These are phyloP conservation scores for Peromyscus attwateri DNA, from an alignment of 2,797 vertebrate genomes.

Conservation along the genomic window DNA sequence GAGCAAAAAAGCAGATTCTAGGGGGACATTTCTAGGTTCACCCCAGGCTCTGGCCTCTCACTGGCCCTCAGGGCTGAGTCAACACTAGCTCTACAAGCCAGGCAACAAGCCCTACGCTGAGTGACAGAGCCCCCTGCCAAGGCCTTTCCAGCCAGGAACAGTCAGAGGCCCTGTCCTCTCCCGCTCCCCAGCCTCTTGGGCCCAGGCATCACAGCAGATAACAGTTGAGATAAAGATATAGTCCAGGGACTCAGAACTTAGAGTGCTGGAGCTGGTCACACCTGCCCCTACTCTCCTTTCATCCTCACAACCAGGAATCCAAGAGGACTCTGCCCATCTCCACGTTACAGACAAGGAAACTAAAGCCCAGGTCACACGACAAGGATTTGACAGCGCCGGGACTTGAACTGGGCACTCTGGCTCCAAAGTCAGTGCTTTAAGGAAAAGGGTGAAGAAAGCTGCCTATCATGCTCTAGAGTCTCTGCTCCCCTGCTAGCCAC, in stretches of 20 bases:
- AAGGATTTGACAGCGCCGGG: background rate
- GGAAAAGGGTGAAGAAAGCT: background rate
- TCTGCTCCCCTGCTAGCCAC: background rate
- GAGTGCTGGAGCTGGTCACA: background rate
- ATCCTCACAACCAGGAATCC: background rate
- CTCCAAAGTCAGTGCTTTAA: background rate
- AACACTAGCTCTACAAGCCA: background rate
- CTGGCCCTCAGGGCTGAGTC: background rate
- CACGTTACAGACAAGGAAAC: background rate
- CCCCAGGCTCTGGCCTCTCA: background rate
- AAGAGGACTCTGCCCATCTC: background rate
- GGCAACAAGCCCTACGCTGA: background rate
- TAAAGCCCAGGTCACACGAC: background rate
- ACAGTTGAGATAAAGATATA: background rate
- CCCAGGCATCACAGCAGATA: background rate
- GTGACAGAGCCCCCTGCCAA: background rate
- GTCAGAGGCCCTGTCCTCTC: background rate
- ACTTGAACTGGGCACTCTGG: background rate
- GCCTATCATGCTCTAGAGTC: background rate
- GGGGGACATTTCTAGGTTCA: background rate
- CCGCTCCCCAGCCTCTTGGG: background rate
- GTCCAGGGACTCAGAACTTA: background rate
- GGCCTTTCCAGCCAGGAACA: background rate
- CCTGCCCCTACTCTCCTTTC: accelerated
- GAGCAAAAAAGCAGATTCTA: background rate